Base-by-base conservation (phyloP, 2,797 vertebrate species). In the Microchirus variegatus region DNA sequence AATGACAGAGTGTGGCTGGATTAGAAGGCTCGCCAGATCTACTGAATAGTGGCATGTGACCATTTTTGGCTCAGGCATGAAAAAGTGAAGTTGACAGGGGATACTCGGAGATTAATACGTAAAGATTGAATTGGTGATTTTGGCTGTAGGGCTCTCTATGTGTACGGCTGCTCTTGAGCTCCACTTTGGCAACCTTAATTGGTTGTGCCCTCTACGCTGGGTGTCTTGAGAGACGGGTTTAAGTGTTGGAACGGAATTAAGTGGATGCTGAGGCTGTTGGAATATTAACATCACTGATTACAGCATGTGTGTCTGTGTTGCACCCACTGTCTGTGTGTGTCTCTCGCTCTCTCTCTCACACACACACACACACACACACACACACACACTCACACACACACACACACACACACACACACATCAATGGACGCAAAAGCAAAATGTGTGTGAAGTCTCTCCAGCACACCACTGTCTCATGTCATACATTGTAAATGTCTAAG, bases 1-100 rank as follows among this genome's bases (percentile, higher is more conserved):
- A 87, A 82, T 82, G 87, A 87, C 90, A 90, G 89, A 86, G 87
- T 67, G 88, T 60, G 22, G 59, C 73, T 84, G 83, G 90, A 90
- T 91, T 90, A 89, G 70, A 70, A 71, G 70, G 48, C 64, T 76
- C 61, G 74, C 80, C 84, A 89, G 84, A 85, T 82, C 78, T 68
- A 78, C 75, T 75, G 80, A 85, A 89, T 70, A 74, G 73, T 77
- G 77, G 81, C 60, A 73, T 85, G 87, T 83, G 83, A 87, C 87
- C 78, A 77, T 75, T 88, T 85, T 85, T 89, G 86, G 90, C 86
- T 53, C 53, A 31, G 41, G 67, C 81, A 76, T 84, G 59, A 89
- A 88, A 83, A 87, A 83, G 75, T 76, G 61, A 63, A 80, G 81
- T 80, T 90, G 87, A 91, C 89, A 77, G 74, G 78, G 84, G 87